These are phyloP conservation scores for Lagopus muta DNA, from an alignment of 2,113 vertebrate genomes.

Conservation along the genomic window DNA sequence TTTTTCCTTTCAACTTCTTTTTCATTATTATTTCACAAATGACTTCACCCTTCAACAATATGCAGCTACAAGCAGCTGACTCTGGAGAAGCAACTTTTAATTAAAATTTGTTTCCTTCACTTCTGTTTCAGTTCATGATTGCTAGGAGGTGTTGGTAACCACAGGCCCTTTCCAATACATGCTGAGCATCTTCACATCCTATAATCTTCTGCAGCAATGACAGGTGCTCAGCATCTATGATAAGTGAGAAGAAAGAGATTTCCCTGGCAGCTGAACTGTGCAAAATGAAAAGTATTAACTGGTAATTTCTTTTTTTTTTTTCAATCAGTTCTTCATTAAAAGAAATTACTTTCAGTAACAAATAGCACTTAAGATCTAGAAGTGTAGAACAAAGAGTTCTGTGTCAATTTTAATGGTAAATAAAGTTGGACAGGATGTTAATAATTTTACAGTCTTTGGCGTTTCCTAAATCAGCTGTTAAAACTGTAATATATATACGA, in stretches of 20 bases:
- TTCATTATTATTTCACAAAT: not conserved
- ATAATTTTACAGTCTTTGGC: not conserved
- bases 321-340: not conserved
- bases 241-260: not conserved
- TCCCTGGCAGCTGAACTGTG: not conserved
- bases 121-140: constrained; percentile 3
- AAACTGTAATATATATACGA: not conserved
- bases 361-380: not conserved
- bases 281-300: not conserved
- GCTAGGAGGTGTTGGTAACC: not conserved
- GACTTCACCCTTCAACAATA: not conserved
- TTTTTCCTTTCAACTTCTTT: not conserved
- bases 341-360: not conserved
- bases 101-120: not conserved
- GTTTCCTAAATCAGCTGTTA: not conserved
- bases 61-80: not conserved
- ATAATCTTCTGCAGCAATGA: not conserved
- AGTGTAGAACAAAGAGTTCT: not conserved
- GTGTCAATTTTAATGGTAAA: not conserved
- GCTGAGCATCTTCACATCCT: not conserved
- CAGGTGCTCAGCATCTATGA: not conserved
- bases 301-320: not conserved
- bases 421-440: not conserved
- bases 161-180: not conserved
- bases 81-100: not conserved